Base-by-base conservation (phyloP, 2,888 invertebrate species). In the Tortrix viridana region DNA sequence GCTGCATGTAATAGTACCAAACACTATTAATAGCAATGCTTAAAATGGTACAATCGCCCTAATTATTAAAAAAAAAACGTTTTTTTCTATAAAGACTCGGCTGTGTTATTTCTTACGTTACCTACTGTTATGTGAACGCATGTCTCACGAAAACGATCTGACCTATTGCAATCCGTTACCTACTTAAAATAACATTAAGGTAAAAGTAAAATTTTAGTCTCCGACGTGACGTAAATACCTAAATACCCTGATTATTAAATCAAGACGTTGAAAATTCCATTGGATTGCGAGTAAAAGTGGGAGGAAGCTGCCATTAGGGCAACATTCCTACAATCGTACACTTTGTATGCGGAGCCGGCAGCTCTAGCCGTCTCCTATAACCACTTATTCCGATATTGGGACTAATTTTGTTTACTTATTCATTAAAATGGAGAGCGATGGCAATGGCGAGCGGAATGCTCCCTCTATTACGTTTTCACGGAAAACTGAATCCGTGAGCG, bases 371-470 rank as follows among this genome's bases (percentile, higher is more conserved):
- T 82, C 79, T 60, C 56, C 54, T 75, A 77, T 81, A 81, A 84
- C 84, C 85, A 86, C 84, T 89, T 89, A 90, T 88, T 86, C 76
- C 84, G 82, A 86, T 86, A 88, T 88, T 82, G 86, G 85, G 80
- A 87, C 89, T 90, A 89, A 89, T 90, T 88, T 86, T 88, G 86
- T 88, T 89, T 88, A 89, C 83, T 89, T 86, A 90, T 90, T 89
- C 88, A 89, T 88, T 86, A 88, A 87, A 89, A 88, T 86, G 84
- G 83, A 88, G 88, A 87, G 84, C 75, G 74, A 86, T 85, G 81
- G 84, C 75, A 76, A 74, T 76, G 73, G 70, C 68, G 71, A 66
- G 73, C 73, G 77, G 80, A 86, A 82, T 82, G 84, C 80, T 81
- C 77, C 77, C 79, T 82, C 79, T 82, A 85, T 86, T 85, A 81